Evolutionary conservation across 2,797 vertebrate species (phyloP).

Genomic region (Catamblyrhynchus diadema): DNA sequence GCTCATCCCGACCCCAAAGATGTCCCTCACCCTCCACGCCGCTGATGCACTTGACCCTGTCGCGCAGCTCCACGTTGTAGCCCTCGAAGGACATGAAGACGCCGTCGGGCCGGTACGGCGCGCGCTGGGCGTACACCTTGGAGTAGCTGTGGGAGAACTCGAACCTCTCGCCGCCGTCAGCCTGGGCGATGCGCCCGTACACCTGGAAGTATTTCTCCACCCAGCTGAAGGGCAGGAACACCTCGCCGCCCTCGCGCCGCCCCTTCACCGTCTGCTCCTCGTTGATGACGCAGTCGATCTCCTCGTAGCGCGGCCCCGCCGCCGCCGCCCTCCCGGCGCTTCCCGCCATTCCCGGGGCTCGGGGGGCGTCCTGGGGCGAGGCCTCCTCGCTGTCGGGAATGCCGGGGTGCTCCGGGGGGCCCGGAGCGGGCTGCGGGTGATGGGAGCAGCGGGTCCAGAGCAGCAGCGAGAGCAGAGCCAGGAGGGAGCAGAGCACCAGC

Average conservation of each 20-base stretch:
- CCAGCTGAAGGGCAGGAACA: conserved; percentile 96
- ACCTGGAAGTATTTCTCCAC: conserved; percentile 97
- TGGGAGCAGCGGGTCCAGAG: conserved; percentile 34
- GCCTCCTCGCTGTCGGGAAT: conserved; percentile 76
- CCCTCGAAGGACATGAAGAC: conserved; percentile 99
- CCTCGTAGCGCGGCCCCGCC: conserved; percentile 75
- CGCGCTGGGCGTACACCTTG: conserved; percentile 91
- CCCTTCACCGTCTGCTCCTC: conserved; percentile 91
- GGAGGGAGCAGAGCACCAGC: not conserved
- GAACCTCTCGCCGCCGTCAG: conserved; percentile 91
- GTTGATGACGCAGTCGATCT: conserved; percentile 96
- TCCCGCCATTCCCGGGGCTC: rapidly evolving
- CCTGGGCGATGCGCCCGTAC: conserved; percentile 90
- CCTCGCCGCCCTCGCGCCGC: conserved; percentile 85
- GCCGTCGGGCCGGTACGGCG: conserved; percentile 90
- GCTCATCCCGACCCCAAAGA: not conserved
- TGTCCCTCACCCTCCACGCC: not conserved
- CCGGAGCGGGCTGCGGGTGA: rapidly evolving
- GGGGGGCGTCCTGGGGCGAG: rapidly evolving
- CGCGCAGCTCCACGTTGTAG: conserved; percentile 96
- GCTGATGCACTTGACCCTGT: conserved; percentile 97
- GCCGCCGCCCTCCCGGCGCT: not conserved
- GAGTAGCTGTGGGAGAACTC: conserved; percentile 99
- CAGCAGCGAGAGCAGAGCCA: not conserved
- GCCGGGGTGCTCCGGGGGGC: not conserved